Evolutionary conservation across 37 sponge, comb jelly and placozoan species (phyloP), one percentile per base, ranked within the genome.

Genomic region (Geodia barretti): DNA sequence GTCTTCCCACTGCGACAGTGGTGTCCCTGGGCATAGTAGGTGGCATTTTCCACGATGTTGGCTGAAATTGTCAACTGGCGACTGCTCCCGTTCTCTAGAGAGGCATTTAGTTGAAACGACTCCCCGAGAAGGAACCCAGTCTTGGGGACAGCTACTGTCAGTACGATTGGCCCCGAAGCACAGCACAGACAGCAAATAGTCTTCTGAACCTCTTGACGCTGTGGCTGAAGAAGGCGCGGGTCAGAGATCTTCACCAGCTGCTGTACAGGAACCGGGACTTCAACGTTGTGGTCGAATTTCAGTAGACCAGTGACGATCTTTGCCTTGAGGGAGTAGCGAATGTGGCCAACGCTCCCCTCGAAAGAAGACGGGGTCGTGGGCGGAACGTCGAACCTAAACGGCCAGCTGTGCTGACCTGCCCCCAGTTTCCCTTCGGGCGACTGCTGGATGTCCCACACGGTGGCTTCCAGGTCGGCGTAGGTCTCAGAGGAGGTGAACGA

Each of bases 171-270:
- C 3, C 86, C 86, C 31, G 93, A 89, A 3, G 79, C 72, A 75
- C 93, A 92, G 82, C 93, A 92, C 24, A 92, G 67, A 75, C 89
- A 92, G 66, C 93, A 63, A 21, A 92, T 54, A 17, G 74, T 77
- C 65, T 88, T 92, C 41, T 89, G 65, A 34, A 61, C 63, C 24
- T 82, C 78, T 20, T 69, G 62, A 30, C 72, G 54, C 30, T 60
- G 19, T 1, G 81, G 84, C 30, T 20, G 28, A 23, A 72, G 43
- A 3, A 89, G 77, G 1, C 24, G 67, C 28, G 89, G 78, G 26
- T 34, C 9, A 39, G 84, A 84, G 67, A 89, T 79, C 40, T 84
- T 85, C 0, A 89, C 78, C 31, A 72, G 32, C 28, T 83, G 79
- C 30, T 41, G 28, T 39, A 92, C 73, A 20, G 78, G 87, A 19